Conservation (phyloP, 1,140 invertebrate genomes). For the Ericerus pela region DNA sequence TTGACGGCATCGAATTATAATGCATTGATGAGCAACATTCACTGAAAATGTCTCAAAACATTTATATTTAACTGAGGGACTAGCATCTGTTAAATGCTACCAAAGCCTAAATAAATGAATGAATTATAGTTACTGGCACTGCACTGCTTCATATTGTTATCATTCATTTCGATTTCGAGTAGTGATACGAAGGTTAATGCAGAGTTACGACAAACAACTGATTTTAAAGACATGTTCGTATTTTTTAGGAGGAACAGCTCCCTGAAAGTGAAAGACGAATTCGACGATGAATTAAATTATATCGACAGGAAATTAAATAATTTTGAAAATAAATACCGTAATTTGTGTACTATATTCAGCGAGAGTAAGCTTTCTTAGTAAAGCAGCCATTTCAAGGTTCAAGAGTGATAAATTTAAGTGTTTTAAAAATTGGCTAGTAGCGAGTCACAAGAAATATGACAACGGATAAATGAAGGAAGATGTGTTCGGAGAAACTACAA, state of each 20-base stretch:
- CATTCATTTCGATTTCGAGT: slow-evolving; percentile 16
- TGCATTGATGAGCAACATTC: slow-evolving; percentile 37
- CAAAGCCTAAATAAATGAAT: slow-evolving; percentile 34
- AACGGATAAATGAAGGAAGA: too few relatives aligned
- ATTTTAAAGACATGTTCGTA: slow-evolving; percentile 15
- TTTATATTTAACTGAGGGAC: slow-evolving; percentile 59
- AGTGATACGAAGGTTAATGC: slow-evolving; percentile 8
- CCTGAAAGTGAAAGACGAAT: slow-evolving; percentile 16
- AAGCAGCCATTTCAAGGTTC: slow-evolving; percentile 46
- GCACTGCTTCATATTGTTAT: slow-evolving; percentile 32
- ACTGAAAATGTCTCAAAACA: slow-evolving; percentile 59
- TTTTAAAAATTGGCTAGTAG: too few relatives aligned
- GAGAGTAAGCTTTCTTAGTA: slow-evolving; percentile 61
- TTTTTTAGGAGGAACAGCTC: slow-evolving; percentile 21
- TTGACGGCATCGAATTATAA: slow-evolving; percentile 35
- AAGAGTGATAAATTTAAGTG: neutral
- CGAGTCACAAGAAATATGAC: too few relatives aligned
- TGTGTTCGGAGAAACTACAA: too few relatives aligned
- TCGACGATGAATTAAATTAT: neutral
- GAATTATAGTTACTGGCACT: slow-evolving; percentile 50
- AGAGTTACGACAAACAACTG: neutral
- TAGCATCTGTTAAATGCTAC: slow-evolving; percentile 51
- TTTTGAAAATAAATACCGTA: slow-evolving; percentile 30
- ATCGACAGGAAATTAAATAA: neutral
- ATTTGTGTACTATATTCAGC: slow-evolving; percentile 53